Evolutionary conservation across 1,140 invertebrate genomes (phyloP).

Genomic region (Idris sp.): DNA sequence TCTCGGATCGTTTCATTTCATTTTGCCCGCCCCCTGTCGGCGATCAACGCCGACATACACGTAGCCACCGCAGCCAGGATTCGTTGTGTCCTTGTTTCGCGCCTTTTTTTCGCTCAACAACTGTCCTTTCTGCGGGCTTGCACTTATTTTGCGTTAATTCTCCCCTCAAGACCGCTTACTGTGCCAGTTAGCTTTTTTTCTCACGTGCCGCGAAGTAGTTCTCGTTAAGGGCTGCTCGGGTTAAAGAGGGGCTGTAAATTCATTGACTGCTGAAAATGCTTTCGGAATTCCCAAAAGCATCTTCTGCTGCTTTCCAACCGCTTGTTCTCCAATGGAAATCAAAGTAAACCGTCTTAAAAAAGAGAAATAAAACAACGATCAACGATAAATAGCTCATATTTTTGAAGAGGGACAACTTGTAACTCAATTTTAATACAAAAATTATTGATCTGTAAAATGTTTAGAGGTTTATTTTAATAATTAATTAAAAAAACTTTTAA

Average conservation of each 20-base stretch:
- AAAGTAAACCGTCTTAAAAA: constrained; percentile 65
- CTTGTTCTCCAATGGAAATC: constrained; percentile 46
- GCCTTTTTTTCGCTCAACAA: constrained; percentile 25
- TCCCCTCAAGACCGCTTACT: constrained; percentile 75
- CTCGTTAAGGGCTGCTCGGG: constrained; percentile 72
- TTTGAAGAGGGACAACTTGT: no score
- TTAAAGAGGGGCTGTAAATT: constrained; percentile 76
- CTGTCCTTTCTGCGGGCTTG: constrained; percentile 50
- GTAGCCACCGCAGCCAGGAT: constrained; percentile 34
- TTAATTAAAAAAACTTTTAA: no score
- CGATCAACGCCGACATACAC: constrained; percentile 56
- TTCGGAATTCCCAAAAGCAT: constrained; percentile 61
- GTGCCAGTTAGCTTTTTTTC: constrained; percentile 71
- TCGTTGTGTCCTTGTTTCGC: constrained; percentile 33
- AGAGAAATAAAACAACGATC: no score
- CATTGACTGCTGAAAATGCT: constrained; percentile 77
- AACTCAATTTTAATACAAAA: no score
- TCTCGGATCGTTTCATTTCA: constrained; percentile 63
- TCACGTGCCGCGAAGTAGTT: constrained; percentile 76
- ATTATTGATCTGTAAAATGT: no score
- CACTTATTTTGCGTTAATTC: constrained; percentile 76
- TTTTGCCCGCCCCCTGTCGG: constrained; percentile 52
- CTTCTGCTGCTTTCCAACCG: constrained; percentile 40
- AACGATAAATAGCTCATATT: no score
- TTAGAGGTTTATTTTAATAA: no score